A percentile compares a stretch with the other conserved stretches of the same genome.
Evolutionary conservation across 2,797 vertebrate species (phyloP).

Genomic region (Hylomyscus alleni): DNA sequence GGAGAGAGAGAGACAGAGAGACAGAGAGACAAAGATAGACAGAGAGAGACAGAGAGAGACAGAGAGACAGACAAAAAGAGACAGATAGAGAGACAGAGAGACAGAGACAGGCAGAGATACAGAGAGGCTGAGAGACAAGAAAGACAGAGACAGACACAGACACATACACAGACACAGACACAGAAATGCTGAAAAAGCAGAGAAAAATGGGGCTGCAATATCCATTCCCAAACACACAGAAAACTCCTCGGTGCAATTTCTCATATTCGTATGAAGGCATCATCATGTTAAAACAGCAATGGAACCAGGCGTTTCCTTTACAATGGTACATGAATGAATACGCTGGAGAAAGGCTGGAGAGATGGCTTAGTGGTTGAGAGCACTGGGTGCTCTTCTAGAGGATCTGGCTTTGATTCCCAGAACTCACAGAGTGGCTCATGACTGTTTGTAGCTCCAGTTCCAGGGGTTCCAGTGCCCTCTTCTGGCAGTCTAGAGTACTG

Average conservation of each 20-base stretch:
- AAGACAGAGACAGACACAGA: neutral
- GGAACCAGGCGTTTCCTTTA: slow-evolving; percentile 26
- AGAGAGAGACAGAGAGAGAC: too few species aligned
- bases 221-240: neutral
- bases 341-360: neutral
- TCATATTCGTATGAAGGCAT: neutral
- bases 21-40: neutral
- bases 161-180: neutral
- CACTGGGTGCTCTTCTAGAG: neutral
- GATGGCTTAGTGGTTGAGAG: neutral
- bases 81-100: neutral
- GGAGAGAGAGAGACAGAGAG: neutral
- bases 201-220: neutral
- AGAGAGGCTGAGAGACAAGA: neutral
- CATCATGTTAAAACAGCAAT: slow-evolving; percentile 29
- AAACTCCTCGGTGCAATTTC: neutral
- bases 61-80: neutral
- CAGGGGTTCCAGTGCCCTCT: neutral
- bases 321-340: slow-evolving; percentile 59
- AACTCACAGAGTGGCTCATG: neutral
- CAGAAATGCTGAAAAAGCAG: neutral
- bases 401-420: neutral
- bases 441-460: neutral
- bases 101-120: neutral
- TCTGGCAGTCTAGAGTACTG: neutral